Evolutionary conservation across 2,888 invertebrate species (phyloP).

Genomic region (Microchrysa polita): DNA sequence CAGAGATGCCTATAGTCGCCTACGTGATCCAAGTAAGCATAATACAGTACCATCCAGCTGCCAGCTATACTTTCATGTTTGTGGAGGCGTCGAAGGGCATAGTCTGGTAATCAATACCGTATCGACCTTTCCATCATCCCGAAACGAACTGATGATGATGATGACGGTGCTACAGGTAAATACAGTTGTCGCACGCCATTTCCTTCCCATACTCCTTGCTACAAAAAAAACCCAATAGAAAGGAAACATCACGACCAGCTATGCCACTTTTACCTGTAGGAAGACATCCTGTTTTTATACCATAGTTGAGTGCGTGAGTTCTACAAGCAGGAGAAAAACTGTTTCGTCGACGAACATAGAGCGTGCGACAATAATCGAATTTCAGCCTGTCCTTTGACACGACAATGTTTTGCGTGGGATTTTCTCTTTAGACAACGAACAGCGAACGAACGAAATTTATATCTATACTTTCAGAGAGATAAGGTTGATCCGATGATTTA

Average conservation of each 20-base stretch:
- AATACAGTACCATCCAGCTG: background rate
- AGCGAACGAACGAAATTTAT: too few species aligned
- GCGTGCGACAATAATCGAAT: background rate
- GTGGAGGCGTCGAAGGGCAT: background rate
- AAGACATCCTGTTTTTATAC: background rate
- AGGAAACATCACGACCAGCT: background rate
- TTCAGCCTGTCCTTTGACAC: background rate
- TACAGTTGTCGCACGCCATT: background rate
- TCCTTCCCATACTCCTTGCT: background rate
- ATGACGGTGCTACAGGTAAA: background rate
- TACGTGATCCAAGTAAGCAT: background rate
- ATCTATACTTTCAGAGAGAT: too few species aligned
- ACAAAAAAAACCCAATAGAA: constrained; percentile 1
- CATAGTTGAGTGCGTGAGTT: background rate
- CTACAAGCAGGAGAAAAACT: background rate
- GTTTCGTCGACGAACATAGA: background rate
- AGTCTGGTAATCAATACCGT: background rate
- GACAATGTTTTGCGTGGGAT: background rate
- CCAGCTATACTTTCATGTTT: background rate
- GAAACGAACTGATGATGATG: background rate
- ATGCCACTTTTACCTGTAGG: background rate
- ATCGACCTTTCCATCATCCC: background rate
- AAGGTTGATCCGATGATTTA: too few species aligned
- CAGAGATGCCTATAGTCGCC: background rate
- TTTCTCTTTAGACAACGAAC: too few species aligned